Conservation (phyloP, 2,888 invertebrate species). For the Vannuccia rotundouncinata region DNA sequence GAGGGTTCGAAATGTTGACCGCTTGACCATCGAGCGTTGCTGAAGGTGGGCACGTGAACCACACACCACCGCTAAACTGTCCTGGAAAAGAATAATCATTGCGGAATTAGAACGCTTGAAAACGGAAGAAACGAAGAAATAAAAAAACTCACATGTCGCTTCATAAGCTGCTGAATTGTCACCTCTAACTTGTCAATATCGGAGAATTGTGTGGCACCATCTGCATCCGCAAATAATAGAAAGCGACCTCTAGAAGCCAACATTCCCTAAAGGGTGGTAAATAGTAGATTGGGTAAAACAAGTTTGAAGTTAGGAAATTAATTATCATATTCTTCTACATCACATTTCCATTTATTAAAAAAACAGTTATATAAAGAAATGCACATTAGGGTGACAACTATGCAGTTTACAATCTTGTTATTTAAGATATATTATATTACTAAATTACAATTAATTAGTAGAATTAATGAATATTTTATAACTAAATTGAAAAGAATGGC, state of each 20-base stretch:
- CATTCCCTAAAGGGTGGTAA: slow-evolving; percentile 66
- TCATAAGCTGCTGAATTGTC: slow-evolving; percentile 48
- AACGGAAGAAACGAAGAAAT: neutral
- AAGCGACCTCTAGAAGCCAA: slow-evolving; percentile 75
- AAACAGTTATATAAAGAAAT: too few species aligned
- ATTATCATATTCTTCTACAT: too few species aligned
- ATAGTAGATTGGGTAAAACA: neutral
- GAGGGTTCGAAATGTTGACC: slow-evolving; percentile 66
- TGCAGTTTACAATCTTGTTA: too few species aligned
- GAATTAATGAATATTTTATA: too few species aligned
- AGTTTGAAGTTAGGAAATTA: too few species aligned
- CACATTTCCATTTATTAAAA: too few species aligned
- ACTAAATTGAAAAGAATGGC: too few species aligned
- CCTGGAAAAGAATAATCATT: too few species aligned
- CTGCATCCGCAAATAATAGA: slow-evolving; percentile 93
- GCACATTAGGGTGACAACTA: too few species aligned
- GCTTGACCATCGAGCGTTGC: slow-evolving; percentile 43
- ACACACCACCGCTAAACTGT: slow-evolving; percentile 67
- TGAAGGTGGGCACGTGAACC: slow-evolving; percentile 88
- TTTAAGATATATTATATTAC: too few species aligned
- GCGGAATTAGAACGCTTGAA: neutral
- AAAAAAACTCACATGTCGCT: neutral
- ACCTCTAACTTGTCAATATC: slow-evolving; percentile 76
- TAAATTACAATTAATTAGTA: too few species aligned
- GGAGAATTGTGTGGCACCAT: slow-evolving; percentile 90